Conservation (phyloP, 1,140 invertebrate genomes). For the Trachelipus rathkii region DNA sequence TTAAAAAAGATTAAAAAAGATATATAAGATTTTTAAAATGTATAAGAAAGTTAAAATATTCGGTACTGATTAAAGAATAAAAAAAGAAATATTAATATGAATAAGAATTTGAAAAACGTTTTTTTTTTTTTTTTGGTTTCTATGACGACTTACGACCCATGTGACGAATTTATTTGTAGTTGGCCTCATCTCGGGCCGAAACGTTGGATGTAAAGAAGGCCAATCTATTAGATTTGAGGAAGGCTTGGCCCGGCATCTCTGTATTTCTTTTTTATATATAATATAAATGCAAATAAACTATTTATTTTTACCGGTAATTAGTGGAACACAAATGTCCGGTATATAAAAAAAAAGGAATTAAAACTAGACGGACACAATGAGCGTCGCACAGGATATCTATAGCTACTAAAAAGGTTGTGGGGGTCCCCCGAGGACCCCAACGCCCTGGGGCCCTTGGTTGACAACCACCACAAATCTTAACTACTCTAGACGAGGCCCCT, state of each 20-base stretch:
- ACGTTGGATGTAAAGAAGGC: background rate
- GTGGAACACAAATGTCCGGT: background rate
- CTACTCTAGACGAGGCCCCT: constrained; percentile 22
- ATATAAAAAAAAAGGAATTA: background rate
- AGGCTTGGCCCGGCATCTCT: background rate
- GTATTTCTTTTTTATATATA: background rate
- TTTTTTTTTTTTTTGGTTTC: background rate
- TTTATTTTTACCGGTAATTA: no score
- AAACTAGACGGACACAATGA: constrained; percentile 1
- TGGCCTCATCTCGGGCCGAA: background rate
- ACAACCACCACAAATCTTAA: background rate
- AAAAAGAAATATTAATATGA: no score
- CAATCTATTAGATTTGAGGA: background rate
- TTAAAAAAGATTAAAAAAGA: no score
- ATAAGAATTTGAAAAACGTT: no score
- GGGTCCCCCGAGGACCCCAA: background rate
- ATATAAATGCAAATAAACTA: background rate
- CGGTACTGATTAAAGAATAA: no score
- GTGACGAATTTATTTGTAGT: background rate
- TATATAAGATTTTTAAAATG: no score
- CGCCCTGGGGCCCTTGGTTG: background rate
- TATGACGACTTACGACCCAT: constrained; percentile 4
- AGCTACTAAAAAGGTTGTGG: background rate
- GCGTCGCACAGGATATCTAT: background rate
- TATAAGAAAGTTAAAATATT: no score